Evolutionary conservation across 2,797 vertebrate genomes (phyloP), one percentile per base, ranked within the genome.

Genomic region (Oreonectes daqikongensis): DNA sequence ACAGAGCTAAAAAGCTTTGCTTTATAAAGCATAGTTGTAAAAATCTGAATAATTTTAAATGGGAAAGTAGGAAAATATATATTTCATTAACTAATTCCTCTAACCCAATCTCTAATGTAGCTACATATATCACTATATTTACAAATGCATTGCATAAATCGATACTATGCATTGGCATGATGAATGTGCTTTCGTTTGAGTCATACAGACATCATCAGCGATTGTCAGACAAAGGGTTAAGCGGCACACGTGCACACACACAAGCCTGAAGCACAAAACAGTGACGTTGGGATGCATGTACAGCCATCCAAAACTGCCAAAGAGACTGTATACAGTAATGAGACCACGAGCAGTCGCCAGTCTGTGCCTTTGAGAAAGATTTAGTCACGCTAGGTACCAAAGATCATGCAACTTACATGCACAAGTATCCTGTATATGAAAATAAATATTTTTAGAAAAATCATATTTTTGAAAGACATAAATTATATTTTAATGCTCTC

Each of bases 1-100:
- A 15, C 60, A 24, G 32, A 52, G 50, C 71, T 72, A 78, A 84
- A 84, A 84, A n/a, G n/a, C n/a, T n/a, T n/a, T n/a, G n/a, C n/a
- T n/a, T n/a, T n/a, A n/a, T n/a, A n/a, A n/a, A n/a, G n/a, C n/a
- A n/a, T n/a, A n/a, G n/a, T n/a, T n/a, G n/a, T n/a, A n/a, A n/a
- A n/a, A n/a, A n/a, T n/a, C n/a, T n/a, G n/a, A 53, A 24, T 24
- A 28, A 55, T 12, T 14, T 24, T 11, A 2, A 2, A 20, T 53
- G 10, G 12, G 22, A 55, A 55, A 26, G 53, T 20, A 10, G 4
- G n/a, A 67, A 66, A 30, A 66, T 53, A 40, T 22, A 17, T 14
- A 32, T 48, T 68, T 35, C 1, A 59, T 24, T 60, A 22, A 53
- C 10, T 24, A 15, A 46, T n/a, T 28, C n/a, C 38, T 75, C 20